Conservation (phyloP, 2,888 invertebrate species). For the Caenorhabditis virilis region DNA sequence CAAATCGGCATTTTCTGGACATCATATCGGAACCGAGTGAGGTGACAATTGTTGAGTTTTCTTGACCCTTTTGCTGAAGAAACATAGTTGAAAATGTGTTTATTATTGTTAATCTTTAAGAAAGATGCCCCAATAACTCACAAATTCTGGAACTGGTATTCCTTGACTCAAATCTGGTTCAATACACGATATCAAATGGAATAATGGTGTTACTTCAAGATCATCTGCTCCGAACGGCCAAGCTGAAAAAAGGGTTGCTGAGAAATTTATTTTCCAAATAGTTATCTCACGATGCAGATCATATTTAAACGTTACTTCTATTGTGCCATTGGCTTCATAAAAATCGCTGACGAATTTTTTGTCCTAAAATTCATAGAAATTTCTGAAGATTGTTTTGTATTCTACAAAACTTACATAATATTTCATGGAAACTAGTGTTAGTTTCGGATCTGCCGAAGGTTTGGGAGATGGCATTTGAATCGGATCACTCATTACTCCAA, state of each 20-base stretch:
- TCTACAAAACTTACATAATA: slow-evolving; percentile 10
- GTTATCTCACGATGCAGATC: slow-evolving; percentile 15
- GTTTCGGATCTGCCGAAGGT: slow-evolving; percentile 21
- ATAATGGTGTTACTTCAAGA: slow-evolving; percentile 57
- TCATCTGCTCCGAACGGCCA: slow-evolving; percentile 62
- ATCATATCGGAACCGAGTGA: slow-evolving; percentile 58
- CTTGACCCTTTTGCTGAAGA: slow-evolving; percentile 6
- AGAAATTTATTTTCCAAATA: background rate
- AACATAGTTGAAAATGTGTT: no score
- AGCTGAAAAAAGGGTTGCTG: slow-evolving; percentile 18
- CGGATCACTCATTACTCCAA: slow-evolving; percentile 15
- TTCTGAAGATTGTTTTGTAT: background rate
- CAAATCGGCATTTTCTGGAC: slow-evolving; percentile 57
- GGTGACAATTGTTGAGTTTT: slow-evolving; percentile 11
- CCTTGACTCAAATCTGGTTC: slow-evolving; percentile 55
- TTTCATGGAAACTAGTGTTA: slow-evolving; percentile 7
- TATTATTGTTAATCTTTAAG: no score
- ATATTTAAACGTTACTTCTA: slow-evolving; percentile 50
- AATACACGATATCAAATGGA: slow-evolving; percentile 59
- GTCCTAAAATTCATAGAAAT: background rate
- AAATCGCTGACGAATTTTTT: slow-evolving; percentile 32
- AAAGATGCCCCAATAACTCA: slow-evolving; percentile 25
- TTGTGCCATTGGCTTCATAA: slow-evolving; percentile 56
- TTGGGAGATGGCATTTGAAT: slow-evolving; percentile 22
- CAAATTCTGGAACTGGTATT: slow-evolving; percentile 60